These are phyloP conservation scores for Psettodes erumei DNA, from an alignment of 2,113 vertebrate genomes.

Conservation along the genomic window DNA sequence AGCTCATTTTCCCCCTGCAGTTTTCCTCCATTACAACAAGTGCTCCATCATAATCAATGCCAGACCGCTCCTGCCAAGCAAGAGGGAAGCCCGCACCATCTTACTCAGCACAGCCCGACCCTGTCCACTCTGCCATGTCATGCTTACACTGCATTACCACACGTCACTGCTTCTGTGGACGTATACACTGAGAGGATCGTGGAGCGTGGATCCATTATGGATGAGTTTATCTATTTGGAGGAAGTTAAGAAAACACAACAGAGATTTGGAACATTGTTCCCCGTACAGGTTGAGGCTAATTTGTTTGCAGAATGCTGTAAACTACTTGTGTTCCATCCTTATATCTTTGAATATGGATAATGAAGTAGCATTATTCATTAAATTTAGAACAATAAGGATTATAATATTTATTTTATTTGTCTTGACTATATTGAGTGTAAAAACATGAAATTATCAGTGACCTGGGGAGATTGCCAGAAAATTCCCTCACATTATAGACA, in stretches of 20 bases:
- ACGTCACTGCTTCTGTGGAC: not conserved
- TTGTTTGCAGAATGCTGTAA: not conserved
- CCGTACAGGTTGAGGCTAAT: not conserved
- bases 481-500: not conserved
- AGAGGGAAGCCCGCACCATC: conserved; percentile 54
- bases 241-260: not conserved
- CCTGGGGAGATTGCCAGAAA: not conserved
- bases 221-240: not conserved
- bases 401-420: no score
- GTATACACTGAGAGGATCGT: not conserved
- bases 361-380: not conserved
- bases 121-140: conserved; percentile 23
- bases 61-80: conserved; percentile 60
- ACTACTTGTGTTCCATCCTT: no score
- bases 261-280: not conserved
- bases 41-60: conserved; percentile 65
- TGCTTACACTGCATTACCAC: not conserved
- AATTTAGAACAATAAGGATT: no score
- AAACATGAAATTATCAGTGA: not conserved
- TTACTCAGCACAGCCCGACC: conserved; percentile 37
- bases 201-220: no score
- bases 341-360: not conserved
- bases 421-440: no score
- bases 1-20: conserved; percentile 30
- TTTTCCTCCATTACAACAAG: conserved; percentile 53